phyloP scores from a whole-genome alignment of 2,888 invertebrate species.

The Isotomurus palustris region DNA sequence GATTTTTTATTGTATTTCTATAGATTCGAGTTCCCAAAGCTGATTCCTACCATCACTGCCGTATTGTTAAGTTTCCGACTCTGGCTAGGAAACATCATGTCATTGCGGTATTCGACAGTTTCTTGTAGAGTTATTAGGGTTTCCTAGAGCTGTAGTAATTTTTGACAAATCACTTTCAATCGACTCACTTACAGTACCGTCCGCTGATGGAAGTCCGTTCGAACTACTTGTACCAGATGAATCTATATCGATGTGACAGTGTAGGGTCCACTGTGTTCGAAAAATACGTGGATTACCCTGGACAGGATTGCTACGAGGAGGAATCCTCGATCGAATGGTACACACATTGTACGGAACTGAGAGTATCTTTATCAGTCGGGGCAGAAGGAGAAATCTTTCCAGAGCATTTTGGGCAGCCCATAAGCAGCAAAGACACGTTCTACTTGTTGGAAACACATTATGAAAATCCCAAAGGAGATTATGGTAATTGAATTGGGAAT shows the following conservation, averaged over 20 bases:
- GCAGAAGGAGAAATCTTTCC: constrained; percentile 79
- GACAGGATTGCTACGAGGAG: constrained; percentile 62
- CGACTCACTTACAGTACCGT: constrained; percentile 54
- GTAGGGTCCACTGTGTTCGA: constrained; percentile 52
- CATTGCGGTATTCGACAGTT: constrained; percentile 67
- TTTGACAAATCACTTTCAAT: too few species aligned
- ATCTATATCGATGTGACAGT: constrained; percentile 70
- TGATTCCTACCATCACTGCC: constrained; percentile 83
- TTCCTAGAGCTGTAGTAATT: too few species aligned
- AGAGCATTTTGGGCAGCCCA: too few species aligned
- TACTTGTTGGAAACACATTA: constrained; percentile 90
- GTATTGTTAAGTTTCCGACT: constrained; percentile 71
- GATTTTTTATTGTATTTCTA: background rate
- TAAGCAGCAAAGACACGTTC: too few species aligned
- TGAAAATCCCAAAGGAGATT: constrained; percentile 59
- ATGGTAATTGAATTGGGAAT: too few species aligned
- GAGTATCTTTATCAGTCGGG: constrained; percentile 79
- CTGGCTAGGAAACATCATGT: constrained; percentile 70
- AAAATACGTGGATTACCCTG: constrained; percentile 66
- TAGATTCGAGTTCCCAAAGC: constrained; percentile 21
- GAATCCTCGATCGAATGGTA: constrained; percentile 74
- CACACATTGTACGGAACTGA: constrained; percentile 66
- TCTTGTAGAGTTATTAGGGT: too few species aligned
- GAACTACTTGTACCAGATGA: constrained; percentile 76
- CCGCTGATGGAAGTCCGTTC: constrained; percentile 55